Conservation (phyloP, 2,113 vertebrate species). For the Phaethornis superciliosus region DNA sequence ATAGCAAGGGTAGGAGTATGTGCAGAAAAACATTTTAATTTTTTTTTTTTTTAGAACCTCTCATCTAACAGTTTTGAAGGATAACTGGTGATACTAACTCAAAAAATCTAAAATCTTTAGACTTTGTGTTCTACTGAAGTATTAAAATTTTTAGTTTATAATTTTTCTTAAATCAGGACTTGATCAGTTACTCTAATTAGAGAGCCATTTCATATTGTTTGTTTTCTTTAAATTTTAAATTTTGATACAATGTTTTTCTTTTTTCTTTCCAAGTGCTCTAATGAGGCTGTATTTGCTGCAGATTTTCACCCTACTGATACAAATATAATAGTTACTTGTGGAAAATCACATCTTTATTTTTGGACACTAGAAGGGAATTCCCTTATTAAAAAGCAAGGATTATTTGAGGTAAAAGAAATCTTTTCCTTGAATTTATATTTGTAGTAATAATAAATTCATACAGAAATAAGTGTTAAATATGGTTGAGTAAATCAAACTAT, state of each 20-base stretch:
- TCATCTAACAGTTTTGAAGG: not conserved
- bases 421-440: not conserved
- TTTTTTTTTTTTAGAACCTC: not conserved
- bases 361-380: constrained; percentile 92
- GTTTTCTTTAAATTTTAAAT: not conserved
- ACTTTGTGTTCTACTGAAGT: not conserved
- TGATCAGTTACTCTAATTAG: not conserved
- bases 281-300: constrained; percentile 91
- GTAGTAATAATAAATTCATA: not conserved
- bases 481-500: not conserved
- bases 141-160: not conserved
- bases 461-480: not conserved
- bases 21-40: not conserved
- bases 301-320: constrained; percentile 98
- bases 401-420: constrained; percentile 88
- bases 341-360: constrained; percentile 97
- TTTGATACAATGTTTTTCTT: constrained; percentile 28
- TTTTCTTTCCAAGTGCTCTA: constrained; percentile 87
- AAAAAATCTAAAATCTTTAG: not conserved
- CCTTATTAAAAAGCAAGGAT: constrained; percentile 94
- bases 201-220: not conserved
- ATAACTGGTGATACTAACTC: not conserved
- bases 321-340: constrained; percentile 93
- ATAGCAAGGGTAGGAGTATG: not conserved
- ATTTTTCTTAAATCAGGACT: not conserved